Base-by-base conservation (phyloP, 2,797 vertebrate species). In the Mormyrus hasselquistii region DNA sequence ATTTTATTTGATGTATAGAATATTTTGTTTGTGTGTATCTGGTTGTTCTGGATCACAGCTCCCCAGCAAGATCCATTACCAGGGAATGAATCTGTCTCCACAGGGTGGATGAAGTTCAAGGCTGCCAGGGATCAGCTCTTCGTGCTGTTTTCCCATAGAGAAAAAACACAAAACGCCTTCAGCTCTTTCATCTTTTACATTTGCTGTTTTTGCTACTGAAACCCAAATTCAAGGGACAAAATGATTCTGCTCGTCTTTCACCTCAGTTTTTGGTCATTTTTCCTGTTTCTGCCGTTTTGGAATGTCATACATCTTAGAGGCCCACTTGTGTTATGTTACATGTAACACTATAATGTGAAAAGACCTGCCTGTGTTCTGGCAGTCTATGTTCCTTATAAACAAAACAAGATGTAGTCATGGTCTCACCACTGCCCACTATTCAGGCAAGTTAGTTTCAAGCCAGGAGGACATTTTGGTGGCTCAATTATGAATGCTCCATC, bases 1-100 rank as follows among this genome's bases (percentile, higher is more conserved):
- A 0, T 2, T 2, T 69, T 9, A 57, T 38, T 57, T 57, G 14
- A 86, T 82, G 2, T 5, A 44, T 38, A 38, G 88, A 89, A 50
- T 76, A 14, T 87, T 29, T 65, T 38, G 19, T 65, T 87, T 38
- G 16, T 29, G 22, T 76, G n/a, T 59, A 6, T 49, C 12, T 7
- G 10, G 62, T 87, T 83, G 55, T 49, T 90, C 69, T 90, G 89
- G 87, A 88, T 84, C 86, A 88, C 86, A 59, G 73, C n/a, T 57
- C 38, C 85, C 52, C n/a, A 62, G 38, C 34, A 38, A 83, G 73
- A 19, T 7, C 87, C 29, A 82, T 62, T 88, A 88, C 52, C 22
- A 41, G 12, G 8, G 69, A 52, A 50, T 22, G 57, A 10, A 8
- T 79, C 19, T 19, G 44, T 76, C 62, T 87, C 34, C 41, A 44